Conservation (phyloP, 2,113 vertebrate species). For the Arothron firmamentum region DNA sequence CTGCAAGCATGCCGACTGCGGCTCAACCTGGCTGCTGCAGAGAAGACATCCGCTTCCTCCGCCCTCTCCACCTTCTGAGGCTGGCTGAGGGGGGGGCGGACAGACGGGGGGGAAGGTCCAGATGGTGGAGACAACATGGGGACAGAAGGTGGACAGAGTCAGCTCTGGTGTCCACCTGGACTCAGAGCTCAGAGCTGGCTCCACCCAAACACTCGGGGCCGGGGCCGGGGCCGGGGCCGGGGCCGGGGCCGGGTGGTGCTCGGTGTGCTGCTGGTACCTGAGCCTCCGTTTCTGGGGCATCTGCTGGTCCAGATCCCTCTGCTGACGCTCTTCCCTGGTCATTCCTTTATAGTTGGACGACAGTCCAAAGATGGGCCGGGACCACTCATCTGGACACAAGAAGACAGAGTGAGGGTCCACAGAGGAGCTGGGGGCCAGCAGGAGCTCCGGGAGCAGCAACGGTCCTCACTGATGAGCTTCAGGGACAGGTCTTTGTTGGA, state of each 20-base stretch:
- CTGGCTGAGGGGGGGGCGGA: slow-evolving; percentile 56
- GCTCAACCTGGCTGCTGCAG: slow-evolving; percentile 70
- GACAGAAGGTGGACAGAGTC: background rate
- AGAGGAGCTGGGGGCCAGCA: background rate
- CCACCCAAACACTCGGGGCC: no score
- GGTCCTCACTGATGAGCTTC: slow-evolving; percentile 92
- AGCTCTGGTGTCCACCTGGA: no score
- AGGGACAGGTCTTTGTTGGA: slow-evolving; percentile 96
- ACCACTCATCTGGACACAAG: slow-evolving; percentile 90
- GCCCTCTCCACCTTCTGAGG: slow-evolving; percentile 69
- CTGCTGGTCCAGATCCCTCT: slow-evolving; percentile 97
- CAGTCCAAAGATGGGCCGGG: slow-evolving; percentile 93
- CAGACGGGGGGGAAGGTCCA: background rate
- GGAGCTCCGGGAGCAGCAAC: background rate
- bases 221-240: no score
- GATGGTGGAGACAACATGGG: background rate
- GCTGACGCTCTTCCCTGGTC: slow-evolving; percentile 96
- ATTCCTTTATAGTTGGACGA: slow-evolving; percentile 98
- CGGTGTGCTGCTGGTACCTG: slow-evolving; percentile 72
- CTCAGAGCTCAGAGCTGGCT: background rate
- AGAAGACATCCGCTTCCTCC: slow-evolving; percentile 76
- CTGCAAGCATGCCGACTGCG: background rate
- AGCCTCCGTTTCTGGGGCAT: slow-evolving; percentile 86
- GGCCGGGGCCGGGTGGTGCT: no score
- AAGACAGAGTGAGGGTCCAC: background rate